These are phyloP conservation scores for Noctua fimbriata DNA, from an alignment of 2,888 invertebrate genomes.

Conservation along the genomic window DNA sequence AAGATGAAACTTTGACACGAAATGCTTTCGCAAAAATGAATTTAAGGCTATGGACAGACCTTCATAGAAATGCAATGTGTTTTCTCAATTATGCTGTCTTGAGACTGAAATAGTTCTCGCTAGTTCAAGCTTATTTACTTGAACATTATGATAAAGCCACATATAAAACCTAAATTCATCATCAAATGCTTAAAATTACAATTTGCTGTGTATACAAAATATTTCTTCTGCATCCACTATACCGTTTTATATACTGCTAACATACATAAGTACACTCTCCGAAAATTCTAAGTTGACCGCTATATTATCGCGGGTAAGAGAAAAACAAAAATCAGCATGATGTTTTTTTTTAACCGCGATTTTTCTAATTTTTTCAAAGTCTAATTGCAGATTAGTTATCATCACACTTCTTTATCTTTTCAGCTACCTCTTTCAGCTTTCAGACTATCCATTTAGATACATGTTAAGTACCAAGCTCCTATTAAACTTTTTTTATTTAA, in stretches of 20 bases:
- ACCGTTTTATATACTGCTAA: constrained; percentile 62
- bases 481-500: constrained; percentile 59
- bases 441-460: constrained; percentile 35
- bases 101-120: no score
- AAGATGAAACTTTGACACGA: not conserved
- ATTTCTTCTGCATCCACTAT: constrained; percentile 58
- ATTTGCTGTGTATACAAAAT: constrained; percentile 10
- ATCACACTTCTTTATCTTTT: constrained; percentile 51
- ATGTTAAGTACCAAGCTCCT: constrained; percentile 57
- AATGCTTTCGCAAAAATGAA: not conserved
- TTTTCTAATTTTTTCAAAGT: constrained; percentile 49
- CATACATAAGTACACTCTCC: constrained; percentile 65
- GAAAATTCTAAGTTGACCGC: constrained; percentile 62
- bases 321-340: constrained; percentile 36
- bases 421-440: constrained; percentile 57
- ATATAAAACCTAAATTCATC: not conserved
- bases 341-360: constrained; percentile 33
- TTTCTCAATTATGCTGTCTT: not conserved
- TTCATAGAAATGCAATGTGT: no score
- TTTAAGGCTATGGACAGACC: not conserved
- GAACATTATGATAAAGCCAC: not conserved
- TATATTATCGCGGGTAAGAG: constrained; percentile 36
- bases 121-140: constrained; percentile 1
- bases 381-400: constrained; percentile 64
- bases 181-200: not conserved